Evolutionary conservation across 2,888 invertebrate species (phyloP), one percentile per base, ranked within the genome.

Genomic region (Trichopria drosophilae): DNA sequence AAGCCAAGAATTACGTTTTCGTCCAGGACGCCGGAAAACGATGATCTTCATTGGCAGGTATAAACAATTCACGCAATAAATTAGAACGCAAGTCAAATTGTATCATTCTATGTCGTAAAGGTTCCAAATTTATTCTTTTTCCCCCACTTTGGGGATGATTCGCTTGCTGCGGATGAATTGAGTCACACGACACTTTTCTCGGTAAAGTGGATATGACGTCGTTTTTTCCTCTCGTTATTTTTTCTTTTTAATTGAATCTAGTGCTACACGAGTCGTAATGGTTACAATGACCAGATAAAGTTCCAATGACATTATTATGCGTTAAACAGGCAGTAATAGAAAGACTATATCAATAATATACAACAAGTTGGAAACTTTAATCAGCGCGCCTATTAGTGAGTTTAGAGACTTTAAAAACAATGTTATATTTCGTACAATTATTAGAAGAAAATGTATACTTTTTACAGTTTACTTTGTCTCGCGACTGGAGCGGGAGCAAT

Each of bases 401-500:
- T 57, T 62, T 39, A 51, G n/a, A n/a, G n/a, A 58, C 53, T 58
- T 57, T 51, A 44, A 62, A 64, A 65, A 66, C 60, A 65, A 61
- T 60, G 55, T 47, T 60, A 57, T 60, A 60, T 61, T 58, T 60
- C 55, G 57, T 62, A 62, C 57, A 59, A 55, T 63, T 62, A 64
- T 59, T 60, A 53, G 61, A 63, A 61, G 61, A 62, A 60, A 64
- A 63, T 63, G 52, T 67, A 64, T 64, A 67, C 66, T 66, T 65
- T 64, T 58, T 68, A 68, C 67, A 68, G 56, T 58, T 63, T 50
- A n/a, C n/a, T n/a, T n/a, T n/a, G n/a, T n/a, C n/a, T n/a, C n/a
- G n/a, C n/a, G n/a, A n/a, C n/a, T n/a, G n/a, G n/a, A n/a, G n/a
- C n/a, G n/a, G n/a, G n/a, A n/a, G n/a, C n/a, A n/a, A n/a, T n/a